Evolutionary conservation across 1,140 invertebrate species (phyloP).

Genomic region (Nylanderia fulva): DNA sequence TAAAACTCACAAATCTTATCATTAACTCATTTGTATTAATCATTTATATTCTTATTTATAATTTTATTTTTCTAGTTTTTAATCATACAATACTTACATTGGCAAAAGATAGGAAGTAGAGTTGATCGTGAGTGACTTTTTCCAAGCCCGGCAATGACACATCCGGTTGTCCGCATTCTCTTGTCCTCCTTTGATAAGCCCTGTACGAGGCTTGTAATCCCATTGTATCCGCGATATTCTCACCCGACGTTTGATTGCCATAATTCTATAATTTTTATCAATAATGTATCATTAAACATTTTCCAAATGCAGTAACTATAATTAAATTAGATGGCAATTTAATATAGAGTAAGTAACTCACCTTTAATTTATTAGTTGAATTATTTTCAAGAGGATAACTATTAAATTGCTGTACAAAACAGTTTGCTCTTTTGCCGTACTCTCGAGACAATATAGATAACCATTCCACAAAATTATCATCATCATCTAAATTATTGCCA

Average conservation of each 20-base stretch:
- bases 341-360: neutral
- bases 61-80: neutral
- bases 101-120: constrained; percentile 63
- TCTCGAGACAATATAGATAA: constrained; percentile 55
- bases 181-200: constrained; percentile 62
- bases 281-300: neutral
- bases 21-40: neutral
- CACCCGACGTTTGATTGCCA: constrained; percentile 56
- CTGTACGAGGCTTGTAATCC: constrained; percentile 50
- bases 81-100: constrained; percentile 33
- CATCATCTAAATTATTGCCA: too few species aligned
- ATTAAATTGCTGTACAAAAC: constrained; percentile 64
- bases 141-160: constrained; percentile 53
- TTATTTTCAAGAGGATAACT: constrained; percentile 43
- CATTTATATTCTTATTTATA: neutral
- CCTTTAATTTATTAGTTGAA: constrained; percentile 15
- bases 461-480: constrained; percentile 52
- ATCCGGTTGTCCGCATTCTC: constrained; percentile 33
- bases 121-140: constrained; percentile 50
- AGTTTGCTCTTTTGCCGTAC: constrained; percentile 45
- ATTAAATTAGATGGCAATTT: neutral
- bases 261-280: constrained; percentile 55
- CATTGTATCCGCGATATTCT: constrained; percentile 70
- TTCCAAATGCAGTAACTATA: neutral
- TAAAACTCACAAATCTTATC: neutral